These are phyloP conservation scores for Sebastiscus tertius DNA, from an alignment of 2,797 vertebrate genomes.

Conservation along the genomic window DNA sequence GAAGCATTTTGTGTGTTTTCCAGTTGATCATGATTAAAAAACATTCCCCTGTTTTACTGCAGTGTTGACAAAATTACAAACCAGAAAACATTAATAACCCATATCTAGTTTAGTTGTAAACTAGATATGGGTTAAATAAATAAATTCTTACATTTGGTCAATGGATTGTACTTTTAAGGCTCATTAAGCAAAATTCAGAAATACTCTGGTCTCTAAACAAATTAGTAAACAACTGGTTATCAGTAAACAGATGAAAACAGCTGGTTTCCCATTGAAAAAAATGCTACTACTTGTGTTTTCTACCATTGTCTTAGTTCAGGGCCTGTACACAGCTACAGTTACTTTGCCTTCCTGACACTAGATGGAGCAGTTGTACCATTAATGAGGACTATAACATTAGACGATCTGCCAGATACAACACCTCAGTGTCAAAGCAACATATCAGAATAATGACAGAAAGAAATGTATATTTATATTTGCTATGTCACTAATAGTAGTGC, in stretches of 20 bases:
- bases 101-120: neutral
- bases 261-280: neutral
- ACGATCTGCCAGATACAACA: accelerated
- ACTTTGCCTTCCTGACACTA: constrained; percentile 47
- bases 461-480: neutral
- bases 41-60: neutral
- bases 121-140: neutral
- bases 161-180: neutral
- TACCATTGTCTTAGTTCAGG: neutral
- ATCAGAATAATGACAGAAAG: neutral
- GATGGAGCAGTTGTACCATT: constrained; percentile 66
- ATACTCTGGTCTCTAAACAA: neutral
- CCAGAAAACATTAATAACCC: neutral
- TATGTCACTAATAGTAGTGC: neutral
- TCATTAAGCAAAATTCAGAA: constrained; percentile 2
- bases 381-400: neutral
- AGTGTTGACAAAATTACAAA: neutral
- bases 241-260: neutral
- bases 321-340: accelerated
- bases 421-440: neutral
- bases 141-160: neutral
- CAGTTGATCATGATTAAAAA: neutral
- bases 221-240: neutral
- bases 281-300: neutral
- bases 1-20: neutral